Conservation (phyloP, 1,140 invertebrate genomes). For the Ceratina japonica region DNA sequence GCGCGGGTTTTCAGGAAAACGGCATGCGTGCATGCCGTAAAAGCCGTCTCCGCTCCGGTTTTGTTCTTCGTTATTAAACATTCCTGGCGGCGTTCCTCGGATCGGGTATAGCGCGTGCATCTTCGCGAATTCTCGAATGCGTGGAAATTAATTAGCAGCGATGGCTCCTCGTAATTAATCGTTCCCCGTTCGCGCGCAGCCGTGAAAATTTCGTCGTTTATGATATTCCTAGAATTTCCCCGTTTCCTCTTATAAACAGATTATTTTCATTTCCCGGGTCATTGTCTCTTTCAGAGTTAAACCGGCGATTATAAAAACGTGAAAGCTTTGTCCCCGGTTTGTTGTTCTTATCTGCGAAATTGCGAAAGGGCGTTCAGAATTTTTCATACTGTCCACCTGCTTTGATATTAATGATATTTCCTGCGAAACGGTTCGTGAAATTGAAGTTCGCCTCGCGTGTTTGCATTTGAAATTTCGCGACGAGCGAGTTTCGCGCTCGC, state of each 20-base stretch:
- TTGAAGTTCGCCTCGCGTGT: background rate
- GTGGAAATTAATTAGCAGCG: constrained; percentile 29
- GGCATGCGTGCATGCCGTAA: background rate
- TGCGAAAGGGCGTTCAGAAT: no score
- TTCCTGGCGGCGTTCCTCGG: constrained; percentile 20
- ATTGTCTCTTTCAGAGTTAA: no score
- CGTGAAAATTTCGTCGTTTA: no score
- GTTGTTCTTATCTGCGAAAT: no score
- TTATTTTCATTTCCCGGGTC: no score
- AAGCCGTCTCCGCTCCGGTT: background rate
- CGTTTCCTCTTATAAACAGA: no score
- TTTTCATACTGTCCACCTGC: no score
- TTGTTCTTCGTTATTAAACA: constrained; percentile 56
- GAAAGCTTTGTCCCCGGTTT: no score
- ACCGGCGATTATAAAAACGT: no score
- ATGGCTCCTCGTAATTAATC: background rate
- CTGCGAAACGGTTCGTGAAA: background rate
- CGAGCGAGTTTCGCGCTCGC: background rate
- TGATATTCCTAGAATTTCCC: no score
- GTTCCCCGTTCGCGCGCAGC: no score
- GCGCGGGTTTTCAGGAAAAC: constrained; percentile 35
- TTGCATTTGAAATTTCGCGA: background rate
- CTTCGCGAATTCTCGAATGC: background rate
- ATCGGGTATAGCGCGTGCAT: background rate
- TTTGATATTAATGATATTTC: background rate